Base-by-base conservation (phyloP, 2,113 vertebrate species). In the Nycticryphes semicollaris region DNA sequence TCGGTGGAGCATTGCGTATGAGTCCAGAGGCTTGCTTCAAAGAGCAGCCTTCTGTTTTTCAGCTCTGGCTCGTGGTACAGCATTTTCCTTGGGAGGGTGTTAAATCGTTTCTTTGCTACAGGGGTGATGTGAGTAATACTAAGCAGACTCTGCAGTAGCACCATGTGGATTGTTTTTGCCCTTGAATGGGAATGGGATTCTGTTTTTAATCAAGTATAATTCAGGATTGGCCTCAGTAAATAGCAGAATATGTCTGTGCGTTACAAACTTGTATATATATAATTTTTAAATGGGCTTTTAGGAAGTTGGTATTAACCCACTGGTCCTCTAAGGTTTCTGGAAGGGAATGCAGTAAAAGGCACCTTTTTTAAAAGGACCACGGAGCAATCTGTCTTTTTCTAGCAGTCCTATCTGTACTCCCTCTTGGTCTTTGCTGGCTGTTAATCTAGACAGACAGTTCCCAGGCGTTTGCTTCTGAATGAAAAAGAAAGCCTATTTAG, bases 131-230 rank as follows among this genome's bases (percentile, higher is more conserved):
- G 91, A 97, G 51, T 53, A 70, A 97, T 96, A 37, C 83, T 94
- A 95, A 97, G 73, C 92, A 94, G 95, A 45, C 60, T 75, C 92
- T 89, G 83, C 95, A 72, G 95, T 84, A 74, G 83, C 79, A 56
- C 77, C 87, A 37, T 50, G 39, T 87, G 95, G 94, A 87, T 93
- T 92, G 90, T 73, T 86, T 93, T 76, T 94, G 88, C 64, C 95
- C 89, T 96, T 96, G 96, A 72, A 69, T 75, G 74, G 87, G 74
- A 79, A 78, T 68, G 57, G 76, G 80, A 75, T 95, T 90, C 90
- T 96, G 89, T 9, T 76, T 96, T 89, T 89, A 92, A 96, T 92
- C 85, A 76, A 80, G 76, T 72, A 18, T 66, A 94, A 94, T 93
- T 94, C 84, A 67, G 76, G 67, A 50, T 37, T 63, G 19, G 59